phyloP scores from a whole-genome alignment of 1,140 invertebrate genomes.

The Neotoxoptera formosana region DNA sequence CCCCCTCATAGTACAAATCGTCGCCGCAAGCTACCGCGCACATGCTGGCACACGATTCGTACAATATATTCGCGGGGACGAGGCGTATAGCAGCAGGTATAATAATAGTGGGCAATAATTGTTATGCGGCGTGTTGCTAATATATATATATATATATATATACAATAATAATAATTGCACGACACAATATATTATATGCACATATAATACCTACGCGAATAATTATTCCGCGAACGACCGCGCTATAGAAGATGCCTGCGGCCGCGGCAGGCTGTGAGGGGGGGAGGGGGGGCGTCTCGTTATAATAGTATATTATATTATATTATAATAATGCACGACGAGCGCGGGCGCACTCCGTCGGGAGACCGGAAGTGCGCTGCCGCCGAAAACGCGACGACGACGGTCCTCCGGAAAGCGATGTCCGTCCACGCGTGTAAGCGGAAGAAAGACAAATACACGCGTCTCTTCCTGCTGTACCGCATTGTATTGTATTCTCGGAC shows the following conservation, averaged over 20 bases:
- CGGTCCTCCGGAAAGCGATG: not conserved
- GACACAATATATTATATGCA: no score
- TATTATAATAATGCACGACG: not conserved
- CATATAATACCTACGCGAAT: no score
- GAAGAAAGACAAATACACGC: not conserved
- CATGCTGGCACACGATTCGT: no score
- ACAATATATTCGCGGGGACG: no score
- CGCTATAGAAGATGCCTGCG: not conserved
- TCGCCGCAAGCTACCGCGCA: not conserved
- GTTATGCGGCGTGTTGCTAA: not conserved
- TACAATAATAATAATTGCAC: no score
- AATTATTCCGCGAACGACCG: not conserved
- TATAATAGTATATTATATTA: slow-evolving; percentile 6
- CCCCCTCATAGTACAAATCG: not conserved
- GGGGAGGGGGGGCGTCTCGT: not conserved
- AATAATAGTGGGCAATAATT: no score
- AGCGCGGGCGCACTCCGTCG: not conserved
- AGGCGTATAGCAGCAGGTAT: no score
- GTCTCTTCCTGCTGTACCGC: not conserved
- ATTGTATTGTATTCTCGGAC: not conserved
- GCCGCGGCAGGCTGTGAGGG: no score
- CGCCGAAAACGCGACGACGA: not conserved
- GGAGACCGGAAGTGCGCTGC: not conserved
- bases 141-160: no score
- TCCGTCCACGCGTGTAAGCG: not conserved